These are phyloP conservation scores for Idaea straminata DNA, from an alignment of 2,888 invertebrate genomes.

Conservation along the genomic window DNA sequence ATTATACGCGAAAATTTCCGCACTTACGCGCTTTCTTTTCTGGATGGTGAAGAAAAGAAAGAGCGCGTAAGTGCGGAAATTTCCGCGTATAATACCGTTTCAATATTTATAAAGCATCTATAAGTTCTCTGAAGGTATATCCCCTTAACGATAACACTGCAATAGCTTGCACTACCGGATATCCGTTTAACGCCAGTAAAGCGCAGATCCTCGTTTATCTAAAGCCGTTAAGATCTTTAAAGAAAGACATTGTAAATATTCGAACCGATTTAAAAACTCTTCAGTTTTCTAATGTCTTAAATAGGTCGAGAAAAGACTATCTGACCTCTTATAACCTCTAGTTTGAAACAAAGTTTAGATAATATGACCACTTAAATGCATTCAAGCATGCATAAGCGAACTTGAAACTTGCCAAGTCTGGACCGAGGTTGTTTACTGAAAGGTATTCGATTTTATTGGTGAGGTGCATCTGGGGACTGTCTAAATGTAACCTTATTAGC, in stretches of 20 bases:
- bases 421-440: not conserved
- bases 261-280: not conserved
- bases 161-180: not conserved
- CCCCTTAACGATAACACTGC: not conserved
- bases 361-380: conserved; percentile 11
- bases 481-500: not conserved
- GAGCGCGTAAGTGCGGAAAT: too few relatives aligned
- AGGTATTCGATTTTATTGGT: conserved; percentile 4
- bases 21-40: too few relatives aligned
- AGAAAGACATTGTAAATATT: not conserved
- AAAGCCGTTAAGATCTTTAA: not conserved
- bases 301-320: not conserved
- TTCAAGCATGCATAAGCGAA: conserved; percentile 8
- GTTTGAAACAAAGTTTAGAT: conserved; percentile 3
- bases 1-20: too few relatives aligned
- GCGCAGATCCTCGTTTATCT: not conserved
- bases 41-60: too few relatives aligned
- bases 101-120: too few relatives aligned
- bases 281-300: not conserved
- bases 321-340: not conserved
- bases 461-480: conserved; percentile 1
- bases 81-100: too few relatives aligned
- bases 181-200: too few relatives aligned
- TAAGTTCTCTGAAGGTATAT: too few relatives aligned
- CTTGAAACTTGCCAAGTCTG: conserved; percentile 3